Base-by-base conservation (phyloP, 2,888 invertebrate species). In the Drosophila merina region DNA sequence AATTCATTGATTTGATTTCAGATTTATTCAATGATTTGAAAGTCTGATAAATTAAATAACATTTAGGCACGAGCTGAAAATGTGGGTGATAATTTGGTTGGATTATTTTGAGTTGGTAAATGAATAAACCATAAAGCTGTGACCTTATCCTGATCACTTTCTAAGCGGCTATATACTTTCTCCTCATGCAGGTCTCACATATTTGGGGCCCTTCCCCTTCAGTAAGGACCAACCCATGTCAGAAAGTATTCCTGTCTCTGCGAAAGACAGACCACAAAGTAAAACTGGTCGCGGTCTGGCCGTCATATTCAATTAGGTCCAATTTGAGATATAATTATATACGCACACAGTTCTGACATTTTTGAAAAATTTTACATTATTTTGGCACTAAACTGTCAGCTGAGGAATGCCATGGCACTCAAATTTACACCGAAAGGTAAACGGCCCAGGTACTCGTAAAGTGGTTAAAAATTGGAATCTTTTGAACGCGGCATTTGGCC, bases 311-410 rank as follows among this genome's bases (percentile, higher is more conserved):
- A 77, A 80, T 82, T 72, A 86, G 59, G 56, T 48, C 55, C 86
- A 76, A 82, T 85, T 74, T 68, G 44, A 66, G 42, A 74, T 66
- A 78, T 72, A 85, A 82, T 85, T 87, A 76, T 58, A 63, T 47
- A 68, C 58, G 72, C 69, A 48, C 55, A 56, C 55, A 52, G 42
- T 45, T 70, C 77, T 62, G 79, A 72, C 72, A 79, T 81, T 63
- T 77, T 81, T 67, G 20, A 49, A 44, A 67, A 55, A 77, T 72
- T 60, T 76, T 84, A 87, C 82, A 82, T 87, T 87, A 76, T 82
- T 85, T 82, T 85, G 79, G 74, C 88, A 76, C 71, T 81, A 76
- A 87, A 81, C 64, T 76, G 88, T 71, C 79, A 67, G 76, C 51
- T 57, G 55, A 52, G 54, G 55, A 70, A 42, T 59, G 54, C 54